These are phyloP conservation scores for Stenodera caucasica DNA, from an alignment of 2,888 invertebrate species.

Conservation along the genomic window DNA sequence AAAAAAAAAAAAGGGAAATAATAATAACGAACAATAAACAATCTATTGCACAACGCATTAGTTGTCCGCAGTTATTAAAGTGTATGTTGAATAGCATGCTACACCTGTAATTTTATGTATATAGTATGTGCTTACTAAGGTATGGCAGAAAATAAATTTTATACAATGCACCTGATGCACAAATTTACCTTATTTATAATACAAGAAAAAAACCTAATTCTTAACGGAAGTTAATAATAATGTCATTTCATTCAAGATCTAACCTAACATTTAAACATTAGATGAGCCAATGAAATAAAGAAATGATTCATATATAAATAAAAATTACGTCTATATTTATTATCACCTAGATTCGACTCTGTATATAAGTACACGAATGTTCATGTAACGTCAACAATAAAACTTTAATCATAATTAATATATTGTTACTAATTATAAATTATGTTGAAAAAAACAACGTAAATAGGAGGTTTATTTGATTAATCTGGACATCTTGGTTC, in stretches of 20 bases:
- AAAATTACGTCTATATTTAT: too few relatives aligned
- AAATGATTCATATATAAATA: too few relatives aligned
- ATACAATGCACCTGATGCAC: slow-evolving; percentile 18
- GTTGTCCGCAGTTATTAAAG: slow-evolving; percentile 13
- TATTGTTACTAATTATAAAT: background rate
- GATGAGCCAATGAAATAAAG: too few relatives aligned
- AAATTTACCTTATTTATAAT: slow-evolving; percentile 9
- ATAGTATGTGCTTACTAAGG: background rate
- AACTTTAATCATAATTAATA: background rate
- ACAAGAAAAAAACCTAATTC: slow-evolving; percentile 19
- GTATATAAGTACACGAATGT: background rate
- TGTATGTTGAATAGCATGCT: slow-evolving; percentile 8
- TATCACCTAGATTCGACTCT: too few relatives aligned
- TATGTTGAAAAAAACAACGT: background rate
- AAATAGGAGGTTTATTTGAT: background rate
- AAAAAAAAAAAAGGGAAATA: background rate
- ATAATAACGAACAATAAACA: slow-evolving; percentile 8
- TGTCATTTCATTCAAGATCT: too few relatives aligned
- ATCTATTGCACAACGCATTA: slow-evolving; percentile 11
- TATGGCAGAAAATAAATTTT: slow-evolving; percentile 14
- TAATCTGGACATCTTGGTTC: background rate
- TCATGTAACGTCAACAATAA: slow-evolving; percentile 8
- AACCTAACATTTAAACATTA: too few relatives aligned
- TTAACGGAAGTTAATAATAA: slow-evolving; percentile 22
- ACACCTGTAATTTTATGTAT: slow-evolving; percentile 20